These are phyloP conservation scores for Digitonthophagus gazella DNA, from an alignment of 2,888 invertebrate species.

Conservation along the genomic window DNA sequence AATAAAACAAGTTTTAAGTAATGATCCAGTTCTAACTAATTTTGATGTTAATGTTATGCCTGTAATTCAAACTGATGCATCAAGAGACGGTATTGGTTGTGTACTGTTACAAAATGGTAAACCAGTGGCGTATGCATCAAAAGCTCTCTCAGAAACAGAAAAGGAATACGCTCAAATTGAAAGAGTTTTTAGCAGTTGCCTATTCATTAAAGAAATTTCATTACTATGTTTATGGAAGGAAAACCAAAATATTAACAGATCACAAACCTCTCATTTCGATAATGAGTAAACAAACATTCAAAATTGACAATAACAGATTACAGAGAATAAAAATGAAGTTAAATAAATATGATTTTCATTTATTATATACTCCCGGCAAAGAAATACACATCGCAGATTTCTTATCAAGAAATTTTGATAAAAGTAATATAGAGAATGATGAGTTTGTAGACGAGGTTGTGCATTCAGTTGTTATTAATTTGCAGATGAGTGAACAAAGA, in stretches of 20 bases:
- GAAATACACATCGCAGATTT: slow-evolving; percentile 12
- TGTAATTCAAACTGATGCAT: neutral
- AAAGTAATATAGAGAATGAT: neutral
- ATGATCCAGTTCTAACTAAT: neutral
- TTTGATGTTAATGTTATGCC: neutral
- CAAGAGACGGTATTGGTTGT: neutral
- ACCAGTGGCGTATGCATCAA: slow-evolving; percentile 1
- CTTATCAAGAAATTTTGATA: slow-evolving; percentile 5
- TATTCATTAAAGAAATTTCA: neutral
- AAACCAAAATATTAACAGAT: slow-evolving; percentile 3
- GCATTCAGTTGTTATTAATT: neutral
- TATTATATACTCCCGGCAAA: slow-evolving; percentile 14
- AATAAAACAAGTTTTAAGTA: neutral
- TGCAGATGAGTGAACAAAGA: slow-evolving; percentile 1
- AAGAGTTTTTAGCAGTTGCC: neutral
- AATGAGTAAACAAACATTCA: slow-evolving; percentile 10
- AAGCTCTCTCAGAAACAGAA: neutral
- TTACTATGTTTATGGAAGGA: slow-evolving; percentile 5
- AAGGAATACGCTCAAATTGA: slow-evolving; percentile 2
- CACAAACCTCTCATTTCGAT: slow-evolving; percentile 17
- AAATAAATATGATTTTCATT: slow-evolving; percentile 13
- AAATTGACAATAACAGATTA: slow-evolving; percentile 16
- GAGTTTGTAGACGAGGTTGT: neutral
- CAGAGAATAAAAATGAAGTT: slow-evolving; percentile 18
- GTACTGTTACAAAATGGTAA: neutral